These are phyloP conservation scores for Phrynocephalus guinanensis DNA, from an alignment of 2,797 vertebrate genomes.

Conservation along the genomic window DNA sequence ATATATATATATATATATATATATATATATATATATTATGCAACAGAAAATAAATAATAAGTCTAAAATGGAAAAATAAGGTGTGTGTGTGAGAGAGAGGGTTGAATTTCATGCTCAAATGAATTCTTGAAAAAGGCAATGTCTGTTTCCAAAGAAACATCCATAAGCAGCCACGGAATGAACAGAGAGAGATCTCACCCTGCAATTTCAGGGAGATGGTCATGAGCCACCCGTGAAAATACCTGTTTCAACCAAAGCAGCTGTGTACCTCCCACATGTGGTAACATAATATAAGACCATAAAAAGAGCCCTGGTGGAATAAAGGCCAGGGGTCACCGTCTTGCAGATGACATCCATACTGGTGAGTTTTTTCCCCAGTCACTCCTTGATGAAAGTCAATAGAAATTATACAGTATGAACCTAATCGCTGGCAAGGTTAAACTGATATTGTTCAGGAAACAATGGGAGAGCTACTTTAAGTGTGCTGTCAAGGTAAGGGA, in stretches of 20 bases:
- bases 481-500: neutral
- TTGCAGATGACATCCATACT: neutral
- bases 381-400: neutral
- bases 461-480: constrained; percentile 25
- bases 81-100: too few relatives aligned
- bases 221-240: too few relatives aligned
- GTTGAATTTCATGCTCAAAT: neutral
- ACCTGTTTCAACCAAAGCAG: neutral
- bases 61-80: neutral
- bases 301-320: neutral
- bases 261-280: neutral
- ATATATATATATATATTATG: too few relatives aligned
- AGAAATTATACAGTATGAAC: neutral
- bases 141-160: too few relatives aligned
- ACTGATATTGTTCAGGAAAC: constrained; percentile 43
- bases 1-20: too few relatives aligned
- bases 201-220: too few relatives aligned
- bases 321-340: too few relatives aligned
- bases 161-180: too few relatives aligned
- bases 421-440: constrained; percentile 39
- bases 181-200: too few relatives aligned
- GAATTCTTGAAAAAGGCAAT: too few relatives aligned
- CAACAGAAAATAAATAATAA: too few relatives aligned
- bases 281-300: neutral
- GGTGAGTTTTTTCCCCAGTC: constrained; percentile 12